Conservation (phyloP, 2,113 vertebrate genomes). For the Condylura cristata region DNA sequence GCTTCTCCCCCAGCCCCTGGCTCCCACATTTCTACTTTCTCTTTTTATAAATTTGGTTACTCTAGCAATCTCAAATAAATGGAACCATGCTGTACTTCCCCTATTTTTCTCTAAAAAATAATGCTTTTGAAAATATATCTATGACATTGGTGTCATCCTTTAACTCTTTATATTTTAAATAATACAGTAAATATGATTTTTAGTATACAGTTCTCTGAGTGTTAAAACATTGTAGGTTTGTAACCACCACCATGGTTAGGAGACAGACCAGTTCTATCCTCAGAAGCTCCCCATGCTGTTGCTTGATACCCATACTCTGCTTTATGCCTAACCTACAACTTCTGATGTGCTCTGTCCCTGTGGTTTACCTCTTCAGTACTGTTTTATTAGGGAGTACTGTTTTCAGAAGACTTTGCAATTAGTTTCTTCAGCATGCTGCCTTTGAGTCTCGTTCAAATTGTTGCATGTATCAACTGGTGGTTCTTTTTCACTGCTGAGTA, state of each 20-base stretch:
- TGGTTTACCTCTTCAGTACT: neutral
- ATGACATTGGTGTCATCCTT: neutral
- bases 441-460: neutral
- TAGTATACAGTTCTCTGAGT: neutral
- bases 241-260: neutral
- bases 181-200: neutral
- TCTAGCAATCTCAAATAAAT: neutral
- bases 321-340: fast-evolving
- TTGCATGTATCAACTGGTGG: neutral
- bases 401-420: fast-evolving
- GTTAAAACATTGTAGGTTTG: neutral
- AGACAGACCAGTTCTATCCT: neutral
- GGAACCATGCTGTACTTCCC: neutral
- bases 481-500: neutral
- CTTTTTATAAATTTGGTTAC: neutral
- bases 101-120: neutral
- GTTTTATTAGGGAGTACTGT: fast-evolving
- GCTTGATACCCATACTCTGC: neutral
- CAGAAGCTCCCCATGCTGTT: fast-evolving
- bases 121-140: neutral
- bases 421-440: neutral
- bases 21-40: fast-evolving
- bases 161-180: neutral
- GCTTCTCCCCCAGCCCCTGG: neutral
- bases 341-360: neutral